Evolutionary conservation across 1,140 invertebrate species (phyloP).

Genomic region (Brachionus manjavacas): DNA sequence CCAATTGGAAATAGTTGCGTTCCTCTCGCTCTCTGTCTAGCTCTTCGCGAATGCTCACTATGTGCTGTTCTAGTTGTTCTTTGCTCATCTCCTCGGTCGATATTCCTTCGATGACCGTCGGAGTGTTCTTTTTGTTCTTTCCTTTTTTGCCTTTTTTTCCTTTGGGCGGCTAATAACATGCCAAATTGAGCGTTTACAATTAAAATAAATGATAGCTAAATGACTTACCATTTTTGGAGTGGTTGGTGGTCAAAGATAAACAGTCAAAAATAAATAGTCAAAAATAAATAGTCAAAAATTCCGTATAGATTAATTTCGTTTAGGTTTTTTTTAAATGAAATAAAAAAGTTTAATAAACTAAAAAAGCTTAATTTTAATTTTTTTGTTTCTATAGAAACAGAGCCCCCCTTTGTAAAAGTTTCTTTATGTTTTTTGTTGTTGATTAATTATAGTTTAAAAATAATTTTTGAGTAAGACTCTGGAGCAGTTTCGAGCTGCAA

Average conservation of each 20-base stretch:
- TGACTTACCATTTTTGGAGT: background rate
- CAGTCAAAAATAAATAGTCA: background rate
- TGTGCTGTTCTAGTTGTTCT: conserved; percentile 83
- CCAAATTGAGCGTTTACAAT: background rate
- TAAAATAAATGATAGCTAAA: too few relatives aligned
- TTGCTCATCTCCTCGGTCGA: conserved; percentile 84
- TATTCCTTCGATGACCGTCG: conserved; percentile 74
- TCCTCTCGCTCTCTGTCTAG: conserved; percentile 87
- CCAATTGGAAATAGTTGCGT: conserved; percentile 87
- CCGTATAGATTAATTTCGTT: background rate
- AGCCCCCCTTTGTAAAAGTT: background rate
- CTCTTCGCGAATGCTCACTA: conserved; percentile 78
- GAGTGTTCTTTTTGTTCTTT: conserved; percentile 54
- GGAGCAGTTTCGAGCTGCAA: too few relatives aligned
- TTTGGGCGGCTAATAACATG: conserved; percentile 56
- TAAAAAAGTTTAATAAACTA: background rate
- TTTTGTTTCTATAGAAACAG: background rate
- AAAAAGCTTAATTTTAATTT: background rate
- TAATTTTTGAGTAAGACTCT: too few relatives aligned
- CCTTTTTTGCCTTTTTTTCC: conserved; percentile 51
- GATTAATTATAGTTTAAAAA: too few relatives aligned
- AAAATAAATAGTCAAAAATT: background rate
- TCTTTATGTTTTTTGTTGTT: too few relatives aligned
- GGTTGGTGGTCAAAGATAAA: background rate
- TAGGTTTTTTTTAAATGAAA: background rate